phyloP scores from a whole-genome alignment of 2,113 vertebrate genomes.

The Xiphophorus maculatus region DNA sequence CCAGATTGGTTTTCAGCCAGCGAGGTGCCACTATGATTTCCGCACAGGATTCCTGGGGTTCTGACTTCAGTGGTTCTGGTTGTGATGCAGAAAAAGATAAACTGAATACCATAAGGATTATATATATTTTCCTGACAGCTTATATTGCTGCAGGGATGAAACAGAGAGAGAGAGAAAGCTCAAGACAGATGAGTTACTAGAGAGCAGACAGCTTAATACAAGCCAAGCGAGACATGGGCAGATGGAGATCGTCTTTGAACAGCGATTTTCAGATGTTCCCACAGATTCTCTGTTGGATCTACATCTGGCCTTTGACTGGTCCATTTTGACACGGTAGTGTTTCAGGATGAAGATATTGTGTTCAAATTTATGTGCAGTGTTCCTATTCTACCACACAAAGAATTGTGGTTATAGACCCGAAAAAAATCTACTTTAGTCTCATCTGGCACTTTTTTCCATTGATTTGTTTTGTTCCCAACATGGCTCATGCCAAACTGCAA shows the following conservation, averaged over 20 bases:
- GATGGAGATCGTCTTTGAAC: not conserved
- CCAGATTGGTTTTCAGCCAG: conserved; percentile 59
- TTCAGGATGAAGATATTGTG: not conserved
- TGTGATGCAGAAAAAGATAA: conserved; percentile 55
- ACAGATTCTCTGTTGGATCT: not conserved
- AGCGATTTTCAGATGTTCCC: not conserved
- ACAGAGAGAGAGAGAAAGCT: conserved; percentile 16
- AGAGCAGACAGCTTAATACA: conserved; percentile 31
- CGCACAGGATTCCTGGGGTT: conserved; percentile 27
- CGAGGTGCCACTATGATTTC: conserved; percentile 44
- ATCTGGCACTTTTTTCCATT: not conserved
- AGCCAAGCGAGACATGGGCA: conserved; percentile 6
- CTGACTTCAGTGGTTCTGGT: conserved; percentile 49
- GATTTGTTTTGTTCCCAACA: not conserved
- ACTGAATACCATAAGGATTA: conserved; percentile 35
- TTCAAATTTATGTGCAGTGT: not conserved
- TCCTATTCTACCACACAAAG: not conserved
- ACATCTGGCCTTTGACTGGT: not conserved
- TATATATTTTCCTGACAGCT: conserved; percentile 49
- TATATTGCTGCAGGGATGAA: conserved; percentile 22
- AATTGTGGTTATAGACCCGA: not conserved
- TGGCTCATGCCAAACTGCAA: not conserved
- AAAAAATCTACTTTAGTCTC: not conserved
- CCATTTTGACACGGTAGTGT: not conserved
- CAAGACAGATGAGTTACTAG: conserved; percentile 3